Percentiles rank a stretch among this genome's conserved stretches.
These are phyloP conservation scores for Hermodice carunculata DNA, from an alignment of 2,888 invertebrate genomes.

Conservation along the genomic window DNA sequence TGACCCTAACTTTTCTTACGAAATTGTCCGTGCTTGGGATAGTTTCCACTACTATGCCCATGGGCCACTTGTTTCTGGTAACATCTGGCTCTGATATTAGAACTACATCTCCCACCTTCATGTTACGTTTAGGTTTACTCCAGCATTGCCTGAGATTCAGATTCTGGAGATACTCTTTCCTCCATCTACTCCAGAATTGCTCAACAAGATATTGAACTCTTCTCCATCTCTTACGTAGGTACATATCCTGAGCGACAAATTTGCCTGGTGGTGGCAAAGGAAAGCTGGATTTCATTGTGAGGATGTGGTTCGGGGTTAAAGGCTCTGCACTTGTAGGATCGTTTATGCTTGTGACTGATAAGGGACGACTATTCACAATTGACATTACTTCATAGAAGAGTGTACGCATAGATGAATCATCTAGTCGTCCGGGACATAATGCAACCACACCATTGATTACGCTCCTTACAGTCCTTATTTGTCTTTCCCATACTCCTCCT, in stretches of 20 bases:
- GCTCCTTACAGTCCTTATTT: background rate
- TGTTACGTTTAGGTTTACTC: no score
- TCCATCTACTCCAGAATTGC: background rate
- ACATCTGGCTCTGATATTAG: no score
- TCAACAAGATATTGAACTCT: background rate
- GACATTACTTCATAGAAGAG: background rate
- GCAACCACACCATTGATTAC: background rate
- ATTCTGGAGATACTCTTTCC: no score
- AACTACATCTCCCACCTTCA: no score
- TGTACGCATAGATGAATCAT: background rate
- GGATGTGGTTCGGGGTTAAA: background rate
- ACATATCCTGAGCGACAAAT: background rate
- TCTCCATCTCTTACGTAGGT: background rate
- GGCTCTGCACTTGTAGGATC: background rate
- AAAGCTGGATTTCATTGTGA: background rate
- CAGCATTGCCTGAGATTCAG: no score
- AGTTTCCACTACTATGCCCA: slow-evolving; percentile 16
- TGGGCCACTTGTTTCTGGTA: no score
- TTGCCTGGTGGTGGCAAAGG: background rate
- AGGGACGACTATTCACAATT: background rate
- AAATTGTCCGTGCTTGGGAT: slow-evolving; percentile 13
- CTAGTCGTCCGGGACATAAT: background rate
- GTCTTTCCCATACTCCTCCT: background rate
- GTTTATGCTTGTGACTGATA: background rate
- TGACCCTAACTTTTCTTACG: slow-evolving; percentile 23